Base-by-base conservation (phyloP, 2,888 invertebrate species). In the Yponomeuta sedellus region DNA sequence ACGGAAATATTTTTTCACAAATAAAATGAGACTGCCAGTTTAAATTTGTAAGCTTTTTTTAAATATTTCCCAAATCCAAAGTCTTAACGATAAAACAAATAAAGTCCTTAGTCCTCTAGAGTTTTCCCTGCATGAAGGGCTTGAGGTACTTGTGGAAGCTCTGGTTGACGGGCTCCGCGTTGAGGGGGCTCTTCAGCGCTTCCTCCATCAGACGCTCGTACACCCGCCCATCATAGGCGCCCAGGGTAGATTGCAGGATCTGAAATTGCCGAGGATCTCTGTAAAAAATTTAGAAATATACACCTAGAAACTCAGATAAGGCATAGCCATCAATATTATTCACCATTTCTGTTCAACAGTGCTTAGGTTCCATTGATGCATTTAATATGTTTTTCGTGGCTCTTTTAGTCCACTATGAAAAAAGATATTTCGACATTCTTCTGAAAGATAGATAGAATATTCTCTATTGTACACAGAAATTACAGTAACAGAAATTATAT, bases 211-310 rank as follows among this genome's bases (percentile, higher is more conserved):
- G 88, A 6, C 96, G 92, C 76, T 96, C 94, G 81, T 97, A 97
- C 39, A 96, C 96, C 69, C 95, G 94, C 0, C 97, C 97, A 81
- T 97, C 97, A 78, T 94, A 96, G 8, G 95, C 92, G 2, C 97
- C 97, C 34, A 97, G 85, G 0, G 96, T 93, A 0, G 96, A 97
- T 66, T 92, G 92, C 12, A 97, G 80, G 34, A 90, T 80, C 91
- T 92, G 59, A 20, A 69, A 66, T 58, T 3, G 19, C 10, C 20
- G 11, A 58, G 22, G 10, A 56, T 1, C 56, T 16, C 19, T 19
- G 12, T 56, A n/a, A 52, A 2, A 52, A n/a, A n/a, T n/a, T n/a
- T n/a, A 25, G 25, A 0, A 25, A 25, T 25, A 25, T 25, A 5
- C 5, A 25, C 25, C 25, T 5, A 25, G 25, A 25, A 4, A 25